Evolutionary conservation across 2,888 invertebrate genomes (phyloP).

Genomic region (Augochlorella aurata): DNA sequence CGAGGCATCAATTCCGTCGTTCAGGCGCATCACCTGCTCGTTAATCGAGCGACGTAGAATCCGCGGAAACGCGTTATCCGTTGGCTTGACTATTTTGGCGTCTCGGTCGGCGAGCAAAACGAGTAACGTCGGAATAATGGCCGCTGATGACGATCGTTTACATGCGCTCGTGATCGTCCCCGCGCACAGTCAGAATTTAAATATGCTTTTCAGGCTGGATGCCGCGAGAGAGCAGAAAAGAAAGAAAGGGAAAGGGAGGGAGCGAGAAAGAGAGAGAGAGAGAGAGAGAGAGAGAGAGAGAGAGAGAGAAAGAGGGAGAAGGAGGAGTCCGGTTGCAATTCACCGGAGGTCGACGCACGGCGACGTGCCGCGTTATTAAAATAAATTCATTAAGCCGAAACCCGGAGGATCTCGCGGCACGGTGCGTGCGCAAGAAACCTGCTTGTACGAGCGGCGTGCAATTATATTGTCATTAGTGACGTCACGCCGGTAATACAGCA

Average conservation of each 20-base stretch:
- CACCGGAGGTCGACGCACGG: slow-evolving; percentile 60
- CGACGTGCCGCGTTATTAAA: slow-evolving; percentile 62
- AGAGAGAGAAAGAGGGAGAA: background rate
- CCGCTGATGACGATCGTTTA: slow-evolving; percentile 67
- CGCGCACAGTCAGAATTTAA: slow-evolving; percentile 63
- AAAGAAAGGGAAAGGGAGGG: background rate
- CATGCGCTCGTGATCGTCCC: slow-evolving; percentile 62
- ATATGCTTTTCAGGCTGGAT: slow-evolving; percentile 52
- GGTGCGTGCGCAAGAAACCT: slow-evolving; percentile 59
- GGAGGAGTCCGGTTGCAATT: slow-evolving; percentile 29
- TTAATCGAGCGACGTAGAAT: slow-evolving; percentile 7
- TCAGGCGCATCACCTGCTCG: background rate
- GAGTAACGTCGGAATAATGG: slow-evolving; percentile 51
- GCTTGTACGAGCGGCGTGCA: slow-evolving; percentile 64
- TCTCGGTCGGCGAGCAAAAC: slow-evolving; percentile 42
- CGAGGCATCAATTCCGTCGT: background rate
- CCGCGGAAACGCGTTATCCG: slow-evolving; percentile 42
- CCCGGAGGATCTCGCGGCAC: slow-evolving; percentile 32
- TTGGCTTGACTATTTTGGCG: slow-evolving; percentile 55
- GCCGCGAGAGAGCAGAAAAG: background rate
- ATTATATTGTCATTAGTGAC: slow-evolving; percentile 77
- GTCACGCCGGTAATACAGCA: slow-evolving; percentile 56
- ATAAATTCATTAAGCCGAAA: slow-evolving; percentile 72
- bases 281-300: background rate
- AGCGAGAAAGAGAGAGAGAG: background rate